phyloP scores from a whole-genome alignment of 2,888 invertebrate genomes.

The Brachynemurus nebulosus region DNA sequence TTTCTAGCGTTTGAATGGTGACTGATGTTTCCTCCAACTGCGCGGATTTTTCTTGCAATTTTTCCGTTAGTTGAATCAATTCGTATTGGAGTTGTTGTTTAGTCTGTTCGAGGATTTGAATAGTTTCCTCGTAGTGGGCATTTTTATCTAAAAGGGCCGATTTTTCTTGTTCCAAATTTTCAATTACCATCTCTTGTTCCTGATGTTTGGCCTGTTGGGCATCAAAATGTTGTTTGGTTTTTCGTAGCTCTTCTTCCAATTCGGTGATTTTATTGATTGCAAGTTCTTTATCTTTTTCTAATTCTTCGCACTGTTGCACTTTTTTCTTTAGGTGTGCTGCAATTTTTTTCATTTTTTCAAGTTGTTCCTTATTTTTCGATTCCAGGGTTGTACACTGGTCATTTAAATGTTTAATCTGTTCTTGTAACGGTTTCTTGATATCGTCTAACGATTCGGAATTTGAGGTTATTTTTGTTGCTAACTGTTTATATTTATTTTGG shows the following conservation, averaged over 20 bases:
- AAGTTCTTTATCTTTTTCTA: constrained; percentile 37
- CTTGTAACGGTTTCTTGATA: constrained; percentile 25
- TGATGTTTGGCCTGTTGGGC: constrained; percentile 40
- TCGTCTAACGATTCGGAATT: constrained; percentile 27
- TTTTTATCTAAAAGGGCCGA: constrained; percentile 47
- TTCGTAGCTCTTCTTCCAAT: constrained; percentile 23
- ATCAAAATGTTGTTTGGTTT: background rate
- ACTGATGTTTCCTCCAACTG: constrained; percentile 43
- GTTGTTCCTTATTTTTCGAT: constrained; percentile 49
- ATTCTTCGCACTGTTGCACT: constrained; percentile 44
- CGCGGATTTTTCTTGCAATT: constrained; percentile 43
- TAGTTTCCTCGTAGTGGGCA: constrained; percentile 49
- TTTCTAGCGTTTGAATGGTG: constrained; percentile 47
- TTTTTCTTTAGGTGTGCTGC: constrained; percentile 66
- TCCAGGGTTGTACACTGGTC: constrained; percentile 34
- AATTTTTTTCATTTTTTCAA: constrained; percentile 66
- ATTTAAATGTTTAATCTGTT: constrained; percentile 29
- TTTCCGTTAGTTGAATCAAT: constrained; percentile 44
- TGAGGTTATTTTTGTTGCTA: constrained; percentile 28
- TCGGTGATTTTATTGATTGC: constrained; percentile 28
- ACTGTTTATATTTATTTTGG: constrained; percentile 26
- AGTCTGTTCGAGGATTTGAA: constrained; percentile 44
- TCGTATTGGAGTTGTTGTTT: constrained; percentile 44
- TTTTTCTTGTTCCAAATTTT: constrained; percentile 54
- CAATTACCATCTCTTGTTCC: constrained; percentile 59